Evolutionary conservation across 2,888 invertebrate species (phyloP).

Genomic region (Odontothrips loti): DNA sequence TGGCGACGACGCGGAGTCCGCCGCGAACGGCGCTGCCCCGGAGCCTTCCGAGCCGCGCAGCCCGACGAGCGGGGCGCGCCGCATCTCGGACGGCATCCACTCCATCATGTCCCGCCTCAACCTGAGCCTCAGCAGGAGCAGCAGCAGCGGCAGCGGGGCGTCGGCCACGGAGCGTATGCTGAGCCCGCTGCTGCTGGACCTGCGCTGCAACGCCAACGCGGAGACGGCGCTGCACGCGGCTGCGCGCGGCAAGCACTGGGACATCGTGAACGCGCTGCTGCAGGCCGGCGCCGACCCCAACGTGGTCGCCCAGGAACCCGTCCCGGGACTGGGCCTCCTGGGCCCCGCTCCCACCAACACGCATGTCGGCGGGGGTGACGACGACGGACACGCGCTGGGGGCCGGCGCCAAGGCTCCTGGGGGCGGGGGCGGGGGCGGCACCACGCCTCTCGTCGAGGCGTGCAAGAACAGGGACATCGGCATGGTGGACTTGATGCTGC

Average conservation of each 20-base stretch:
- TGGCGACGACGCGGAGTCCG: conserved; percentile 45
- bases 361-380: conserved; percentile 45
- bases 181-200: conserved; percentile 68
- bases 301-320: conserved; percentile 53
- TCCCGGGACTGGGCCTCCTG: not conserved
- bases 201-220: conserved; percentile 67
- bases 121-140: conserved; percentile 48
- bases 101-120: conserved; percentile 80
- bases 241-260: conserved; percentile 68
- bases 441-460: conserved; percentile 64
- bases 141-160: conserved; percentile 29
- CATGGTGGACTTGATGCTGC: conserved; percentile 71
- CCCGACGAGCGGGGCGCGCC: conserved; percentile 56
- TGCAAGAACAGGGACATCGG: conserved; percentile 62
- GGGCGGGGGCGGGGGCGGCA: conserved; percentile 42
- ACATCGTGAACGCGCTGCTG: conserved; percentile 65
- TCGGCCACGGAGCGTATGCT: conserved; percentile 50
- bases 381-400: conserved; percentile 47
- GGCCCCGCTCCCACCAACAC: not conserved
- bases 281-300: conserved; percentile 80
- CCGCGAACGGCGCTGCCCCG: conserved; percentile 41
- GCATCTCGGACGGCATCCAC: conserved; percentile 83
- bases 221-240: conserved; percentile 83
- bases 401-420: conserved; percentile 43
- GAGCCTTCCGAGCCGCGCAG: conserved; percentile 43